phyloP scores from a whole-genome alignment of 2,888 invertebrate species.

The Rhyacophila evoluta region DNA sequence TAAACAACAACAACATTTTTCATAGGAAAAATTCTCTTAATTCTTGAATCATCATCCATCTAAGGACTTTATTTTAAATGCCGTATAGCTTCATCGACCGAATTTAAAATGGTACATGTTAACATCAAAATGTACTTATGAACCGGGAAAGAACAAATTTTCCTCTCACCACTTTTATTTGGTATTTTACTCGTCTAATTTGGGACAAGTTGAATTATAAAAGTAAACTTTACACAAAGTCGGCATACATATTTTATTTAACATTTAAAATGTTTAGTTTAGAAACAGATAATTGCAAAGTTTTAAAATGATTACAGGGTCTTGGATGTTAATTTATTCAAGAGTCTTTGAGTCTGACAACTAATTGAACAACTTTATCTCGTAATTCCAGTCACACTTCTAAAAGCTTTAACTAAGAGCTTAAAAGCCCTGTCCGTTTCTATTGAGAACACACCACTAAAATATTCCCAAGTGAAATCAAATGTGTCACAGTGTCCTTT shows the following conservation, averaged over 20 bases:
- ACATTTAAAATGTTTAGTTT: neutral
- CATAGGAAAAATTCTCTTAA: no score
- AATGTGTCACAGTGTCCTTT: no score
- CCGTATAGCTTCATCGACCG: no score
- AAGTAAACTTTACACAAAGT: neutral
- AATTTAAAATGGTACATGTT: no score
- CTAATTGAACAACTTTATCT: neutral
- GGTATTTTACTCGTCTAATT: neutral
- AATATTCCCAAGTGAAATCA: no score
- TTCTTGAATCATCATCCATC: no score
- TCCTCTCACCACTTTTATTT: neutral
- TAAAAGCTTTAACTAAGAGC: neutral
- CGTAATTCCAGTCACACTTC: neutral
- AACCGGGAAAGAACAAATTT: no score
- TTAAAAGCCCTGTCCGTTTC: neutral
- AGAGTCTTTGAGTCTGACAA: neutral
- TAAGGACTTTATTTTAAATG: no score
- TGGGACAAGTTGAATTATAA: neutral
- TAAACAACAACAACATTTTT: no score
- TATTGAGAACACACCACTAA: no score
- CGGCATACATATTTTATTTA: neutral
- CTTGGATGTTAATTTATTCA: neutral
- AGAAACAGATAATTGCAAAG: neutral
- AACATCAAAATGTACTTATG: no score
- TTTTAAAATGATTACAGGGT: constrained; percentile 10